Base-by-base conservation (phyloP, 2,797 vertebrate species). In the Lutjanus argentimaculatus region DNA sequence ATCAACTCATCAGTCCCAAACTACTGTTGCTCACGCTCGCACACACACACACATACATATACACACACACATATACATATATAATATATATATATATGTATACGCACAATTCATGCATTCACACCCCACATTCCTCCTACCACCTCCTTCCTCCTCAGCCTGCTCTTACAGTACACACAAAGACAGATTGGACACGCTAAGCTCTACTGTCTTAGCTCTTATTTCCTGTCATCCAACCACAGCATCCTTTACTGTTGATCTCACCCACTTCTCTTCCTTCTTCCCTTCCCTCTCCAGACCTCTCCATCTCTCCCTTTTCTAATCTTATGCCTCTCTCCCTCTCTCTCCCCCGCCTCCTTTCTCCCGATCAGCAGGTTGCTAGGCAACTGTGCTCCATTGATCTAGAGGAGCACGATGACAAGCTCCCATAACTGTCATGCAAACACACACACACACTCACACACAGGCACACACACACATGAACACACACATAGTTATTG, bases 301-400 rank as follows among this genome's bases (percentile, higher is more conserved):
- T 67, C 88, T 87, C 77, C 85, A 89, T 90, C 85, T 77, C 92
- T 84, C 83, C 79, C 85, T 80, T 86, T 88, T 82, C 81, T 90
- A 90, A 91, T 93, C 89, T 91, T 91, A 80, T 83, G 68, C 84
- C 53, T 48, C 85, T 76, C 73, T 66, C 78, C 72, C 77, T 73
- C 82, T 68, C 80, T 65, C 82, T 72, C 86, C 52, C 80, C 79
- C 53, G 56, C 88, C 91, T 85, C 88, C 87, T 89, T 88, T 84
- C 85, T 93, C 91, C 84, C 72, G 85, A 95, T 95, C 94, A 94
- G 92, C 91, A 93, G 91, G 95, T 96, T 95, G 95, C 95, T 95
- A 95, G 93, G 95, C 95, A 96, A 96, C 95, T 93, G 95, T 91
- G 94, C 92, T 95, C 94, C 94, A 95, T 95, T 94, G 94, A 96